Base-by-base conservation (phyloP, 1,140 invertebrate genomes). In the Lepidostoma basale region DNA sequence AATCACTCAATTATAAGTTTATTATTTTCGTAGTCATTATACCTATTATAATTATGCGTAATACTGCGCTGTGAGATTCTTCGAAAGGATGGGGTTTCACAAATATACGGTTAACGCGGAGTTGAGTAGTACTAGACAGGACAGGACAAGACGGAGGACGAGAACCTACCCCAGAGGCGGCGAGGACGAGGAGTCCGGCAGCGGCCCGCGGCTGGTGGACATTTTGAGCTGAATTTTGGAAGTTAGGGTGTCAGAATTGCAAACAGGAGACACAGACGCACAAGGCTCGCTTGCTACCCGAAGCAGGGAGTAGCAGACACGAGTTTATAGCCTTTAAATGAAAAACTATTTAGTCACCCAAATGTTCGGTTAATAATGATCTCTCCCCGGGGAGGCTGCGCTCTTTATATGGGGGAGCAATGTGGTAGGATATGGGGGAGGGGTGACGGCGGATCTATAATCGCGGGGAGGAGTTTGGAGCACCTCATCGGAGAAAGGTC, bases 181-280 rank as follows among this genome's bases (percentile, higher is more conserved):
- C 20, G 70, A 72, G 2, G 70, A 72, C 1, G 70, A 72, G 1
- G 70, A 72, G 45, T 72, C 70, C n/a, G 70, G 70, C 30, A 72
- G 36, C 2, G 70, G 70, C 16, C 70, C 66, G 18, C 70, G 60
- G 45, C 54, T 68, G 40, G 26, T 72, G n/a, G 70, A 68, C 70
- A 72, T 72, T 68, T 71, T 71, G 10, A 68, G 54, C 40, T 67
- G 63, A 65, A 65, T 65, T 56, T 65, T 65, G 63, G 33, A 8
- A 23, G 25, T 9, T 28, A 54, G n/a, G n/a, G n/a, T n/a, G n/a
- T n/a, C n/a, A n/a, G n/a, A n/a, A n/a, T n/a, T n/a, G n/a, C n/a
- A n/a, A n/a, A n/a, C n/a, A n/a, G n/a, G n/a, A n/a, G n/a, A n/a
- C n/a, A n/a, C n/a, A n/a, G n/a, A n/a, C n/a, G n/a, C n/a, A n/a